Percentiles rank a stretch among this genome's conserved stretches.
These are phyloP conservation scores for Chorisops tibialis DNA, from an alignment of 2,888 invertebrate species.

Conservation along the genomic window DNA sequence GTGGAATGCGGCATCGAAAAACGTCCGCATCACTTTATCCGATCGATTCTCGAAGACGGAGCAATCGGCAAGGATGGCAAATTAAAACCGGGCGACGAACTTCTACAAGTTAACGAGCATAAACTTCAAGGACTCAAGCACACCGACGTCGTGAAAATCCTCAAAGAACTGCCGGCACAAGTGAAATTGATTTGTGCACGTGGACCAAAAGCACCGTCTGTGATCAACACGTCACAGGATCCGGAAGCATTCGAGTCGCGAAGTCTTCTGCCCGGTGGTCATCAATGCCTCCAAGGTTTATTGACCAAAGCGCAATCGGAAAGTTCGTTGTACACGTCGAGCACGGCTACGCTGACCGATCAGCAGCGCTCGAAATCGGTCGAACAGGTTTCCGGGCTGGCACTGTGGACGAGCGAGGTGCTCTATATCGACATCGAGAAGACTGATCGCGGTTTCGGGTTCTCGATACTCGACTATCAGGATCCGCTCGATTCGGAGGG, in stretches of 20 bases:
- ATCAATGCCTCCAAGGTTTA: constrained; percentile 76
- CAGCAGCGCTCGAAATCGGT: constrained; percentile 84
- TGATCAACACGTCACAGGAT: constrained; percentile 76
- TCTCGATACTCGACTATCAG: constrained; percentile 96
- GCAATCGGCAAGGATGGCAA: constrained; percentile 91
- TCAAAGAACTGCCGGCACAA: constrained; percentile 86
- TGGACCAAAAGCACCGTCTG: constrained; percentile 59
- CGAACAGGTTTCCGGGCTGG: constrained; percentile 91
- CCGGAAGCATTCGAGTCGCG: constrained; percentile 75
- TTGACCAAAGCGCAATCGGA: constrained; percentile 94
- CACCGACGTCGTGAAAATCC: constrained; percentile 92
- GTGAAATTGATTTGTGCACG: constrained; percentile 90
- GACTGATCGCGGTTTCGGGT: constrained; percentile 94
- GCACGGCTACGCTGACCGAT: constrained; percentile 74
- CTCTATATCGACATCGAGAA: constrained; percentile 89
- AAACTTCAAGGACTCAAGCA: constrained; percentile 89
- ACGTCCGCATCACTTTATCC: constrained; percentile 97
- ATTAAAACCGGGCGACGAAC: constrained; percentile 92
- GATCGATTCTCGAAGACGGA: constrained; percentile 92
- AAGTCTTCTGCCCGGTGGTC: constrained; percentile 80
- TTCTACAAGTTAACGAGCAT: constrained; percentile 93
- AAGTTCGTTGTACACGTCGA: constrained; percentile 84
- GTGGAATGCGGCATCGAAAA: constrained; percentile 96
- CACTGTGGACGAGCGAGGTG: constrained; percentile 95
- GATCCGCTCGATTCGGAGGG: constrained; percentile 94